Evolutionary conservation across 1,140 invertebrate genomes (phyloP).

Genomic region (Drosophila busckii): DNA sequence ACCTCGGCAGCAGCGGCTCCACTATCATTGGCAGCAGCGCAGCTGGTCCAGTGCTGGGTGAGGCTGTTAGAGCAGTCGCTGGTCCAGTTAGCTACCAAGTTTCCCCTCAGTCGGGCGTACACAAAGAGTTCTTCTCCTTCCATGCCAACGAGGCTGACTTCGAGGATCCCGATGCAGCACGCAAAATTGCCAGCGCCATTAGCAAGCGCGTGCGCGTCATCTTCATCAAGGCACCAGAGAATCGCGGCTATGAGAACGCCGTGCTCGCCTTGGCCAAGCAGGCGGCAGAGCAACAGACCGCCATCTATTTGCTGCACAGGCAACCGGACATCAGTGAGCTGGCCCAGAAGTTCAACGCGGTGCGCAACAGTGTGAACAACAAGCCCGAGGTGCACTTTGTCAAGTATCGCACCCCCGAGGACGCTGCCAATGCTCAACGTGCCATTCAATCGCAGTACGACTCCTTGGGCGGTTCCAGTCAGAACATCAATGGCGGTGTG

Average conservation of each 20-base stretch:
- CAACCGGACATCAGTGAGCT: slow-evolving; percentile 57
- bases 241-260: slow-evolving; percentile 59
- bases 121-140: slow-evolving; percentile 60
- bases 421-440: slow-evolving; percentile 61
- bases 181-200: slow-evolving; percentile 32
- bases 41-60: neutral
- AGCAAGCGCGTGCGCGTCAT: slow-evolving; percentile 63
- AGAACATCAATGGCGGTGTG: slow-evolving; percentile 61
- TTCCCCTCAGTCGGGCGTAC: slow-evolving; percentile 35
- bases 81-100: slow-evolving; percentile 51
- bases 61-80: slow-evolving; percentile 3
- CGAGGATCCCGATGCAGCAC: slow-evolving; percentile 46
- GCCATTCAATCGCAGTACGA: slow-evolving; percentile 67
- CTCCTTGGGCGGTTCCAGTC: slow-evolving; percentile 54
- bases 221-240: slow-evolving; percentile 62
- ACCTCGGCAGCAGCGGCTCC: slow-evolving; percentile 25
- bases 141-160: slow-evolving; percentile 58
- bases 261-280: slow-evolving; percentile 58
- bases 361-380: slow-evolving; percentile 44
- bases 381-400: slow-evolving; percentile 72
- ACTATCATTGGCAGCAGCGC: slow-evolving; percentile 4
- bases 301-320: slow-evolving; percentile 66
- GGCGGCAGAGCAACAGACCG: slow-evolving; percentile 59
- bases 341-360: slow-evolving; percentile 63
- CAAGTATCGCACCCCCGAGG: slow-evolving; percentile 68